Evolutionary conservation across 2,113 vertebrate species (phyloP).

Genomic region (Passerina amoena): DNA sequence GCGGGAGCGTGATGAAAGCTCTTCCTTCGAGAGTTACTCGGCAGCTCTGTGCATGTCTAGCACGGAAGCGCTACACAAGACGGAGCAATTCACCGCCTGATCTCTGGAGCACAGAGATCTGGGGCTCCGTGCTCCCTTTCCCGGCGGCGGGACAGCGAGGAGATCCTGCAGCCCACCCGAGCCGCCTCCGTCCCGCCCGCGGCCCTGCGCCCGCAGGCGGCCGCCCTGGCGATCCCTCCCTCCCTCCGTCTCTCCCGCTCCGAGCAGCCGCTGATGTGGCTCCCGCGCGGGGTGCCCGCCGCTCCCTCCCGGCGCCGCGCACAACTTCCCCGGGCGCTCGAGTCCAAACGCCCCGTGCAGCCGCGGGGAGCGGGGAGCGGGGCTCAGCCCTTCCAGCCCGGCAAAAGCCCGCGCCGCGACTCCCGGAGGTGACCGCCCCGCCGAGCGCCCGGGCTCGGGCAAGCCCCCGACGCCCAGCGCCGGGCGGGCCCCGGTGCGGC

Average conservation of each 20-base stretch:
- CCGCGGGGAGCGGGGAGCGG: neutral
- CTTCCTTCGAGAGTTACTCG: neutral
- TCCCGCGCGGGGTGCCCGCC: neutral
- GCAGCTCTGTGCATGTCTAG: neutral
- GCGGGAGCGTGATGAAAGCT: neutral
- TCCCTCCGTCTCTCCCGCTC: neutral
- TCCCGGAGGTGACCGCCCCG: too few species aligned
- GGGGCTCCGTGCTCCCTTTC: neutral
- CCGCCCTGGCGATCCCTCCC: neutral
- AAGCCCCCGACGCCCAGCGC: neutral
- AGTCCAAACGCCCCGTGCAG: neutral
- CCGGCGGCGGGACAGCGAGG: neutral
- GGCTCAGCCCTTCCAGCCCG: neutral
- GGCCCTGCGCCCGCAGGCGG: neutral
- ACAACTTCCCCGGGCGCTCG: neutral
- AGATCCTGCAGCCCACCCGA: neutral
- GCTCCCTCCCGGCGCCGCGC: neutral
- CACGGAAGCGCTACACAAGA: neutral
- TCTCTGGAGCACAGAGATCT: neutral
- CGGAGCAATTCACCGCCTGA: rapidly evolving
- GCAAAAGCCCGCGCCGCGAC: neutral
- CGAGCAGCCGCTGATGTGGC: neutral
- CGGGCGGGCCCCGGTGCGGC: neutral
- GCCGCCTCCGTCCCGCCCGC: neutral
- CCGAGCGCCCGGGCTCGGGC: neutral